Evolutionary conservation across 2,113 vertebrate species (phyloP).

Genomic region (zebrafish (Danio rerio)): DNA sequence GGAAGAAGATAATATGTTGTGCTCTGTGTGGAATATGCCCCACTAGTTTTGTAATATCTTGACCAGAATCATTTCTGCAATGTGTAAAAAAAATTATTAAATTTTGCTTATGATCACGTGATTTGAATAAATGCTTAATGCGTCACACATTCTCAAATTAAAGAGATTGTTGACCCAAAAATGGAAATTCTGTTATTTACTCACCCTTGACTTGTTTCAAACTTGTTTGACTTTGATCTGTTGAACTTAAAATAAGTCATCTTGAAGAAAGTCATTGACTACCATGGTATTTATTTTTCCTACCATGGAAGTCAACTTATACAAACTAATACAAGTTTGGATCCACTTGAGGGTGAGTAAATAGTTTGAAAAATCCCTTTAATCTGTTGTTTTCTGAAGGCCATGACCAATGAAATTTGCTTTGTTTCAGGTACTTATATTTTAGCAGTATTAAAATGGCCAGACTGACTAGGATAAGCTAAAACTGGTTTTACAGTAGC

Average conservation of each 20-base stretch:
- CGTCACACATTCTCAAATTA: neutral
- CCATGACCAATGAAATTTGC: neutral
- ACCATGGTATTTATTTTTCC: too few species aligned
- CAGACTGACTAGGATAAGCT: neutral
- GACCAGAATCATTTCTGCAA: neutral
- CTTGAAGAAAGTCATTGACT: too few species aligned
- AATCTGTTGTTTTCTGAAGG: neutral
- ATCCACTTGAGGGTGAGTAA: too few species aligned
- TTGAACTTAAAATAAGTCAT: too few species aligned
- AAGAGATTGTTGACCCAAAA: too few species aligned
- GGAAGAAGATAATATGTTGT: slow-evolving; percentile 27
- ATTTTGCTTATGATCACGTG: neutral
- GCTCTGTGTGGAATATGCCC: neutral
- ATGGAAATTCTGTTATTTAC: too few species aligned
- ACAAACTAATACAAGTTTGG: too few species aligned
- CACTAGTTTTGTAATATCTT: neutral
- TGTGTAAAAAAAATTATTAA: neutral
- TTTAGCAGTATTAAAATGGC: neutral
- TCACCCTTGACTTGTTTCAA: too few species aligned
- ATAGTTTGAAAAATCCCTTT: neutral
- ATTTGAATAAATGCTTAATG: neutral
- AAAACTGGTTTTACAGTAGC: neutral
- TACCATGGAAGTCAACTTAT: too few species aligned
- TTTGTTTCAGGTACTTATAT: neutral
- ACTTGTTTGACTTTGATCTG: too few species aligned